phyloP scores from a whole-genome alignment of 2,888 invertebrate species.

The Noctua janthe region DNA sequence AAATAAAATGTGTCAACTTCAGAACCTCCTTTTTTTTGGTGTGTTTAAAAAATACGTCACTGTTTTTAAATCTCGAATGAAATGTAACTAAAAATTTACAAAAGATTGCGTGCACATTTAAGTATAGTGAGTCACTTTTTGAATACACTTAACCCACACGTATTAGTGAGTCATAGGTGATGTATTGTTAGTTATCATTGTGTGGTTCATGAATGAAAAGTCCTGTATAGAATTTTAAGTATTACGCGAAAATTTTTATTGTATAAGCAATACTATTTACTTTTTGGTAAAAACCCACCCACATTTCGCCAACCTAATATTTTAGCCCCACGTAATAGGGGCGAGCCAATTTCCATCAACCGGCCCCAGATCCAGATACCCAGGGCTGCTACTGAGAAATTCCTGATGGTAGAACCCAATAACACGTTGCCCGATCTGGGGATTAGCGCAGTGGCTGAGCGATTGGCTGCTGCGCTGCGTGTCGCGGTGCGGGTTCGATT shows the following conservation, averaged over 20 bases:
- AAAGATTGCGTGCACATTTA: not conserved
- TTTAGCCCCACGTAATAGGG: too few relatives aligned
- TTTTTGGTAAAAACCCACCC: not conserved
- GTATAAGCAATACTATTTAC: not conserved
- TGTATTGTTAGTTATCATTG: not conserved
- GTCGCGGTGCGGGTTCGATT: not conserved
- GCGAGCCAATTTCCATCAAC: not conserved
- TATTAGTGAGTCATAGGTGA: constrained; percentile 1
- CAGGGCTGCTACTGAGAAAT: not conserved
- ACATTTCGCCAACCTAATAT: not conserved
- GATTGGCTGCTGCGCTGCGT: not conserved
- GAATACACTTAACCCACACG: not conserved
- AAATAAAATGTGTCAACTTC: not conserved
- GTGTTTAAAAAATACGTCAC: not conserved
- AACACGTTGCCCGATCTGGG: not conserved
- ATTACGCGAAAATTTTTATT: not conserved
- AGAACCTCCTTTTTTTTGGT: not conserved
- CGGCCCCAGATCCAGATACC: not conserved
- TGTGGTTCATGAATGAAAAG: not conserved
- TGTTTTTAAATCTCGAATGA: not conserved
- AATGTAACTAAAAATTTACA: not conserved
- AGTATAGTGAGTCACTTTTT: constrained; percentile 11
- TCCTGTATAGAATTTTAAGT: not conserved
- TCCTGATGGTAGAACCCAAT: not conserved
- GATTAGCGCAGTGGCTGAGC: not conserved